These are phyloP conservation scores for Apamea sordens DNA, from an alignment of 2,888 invertebrate species.

Conservation along the genomic window DNA sequence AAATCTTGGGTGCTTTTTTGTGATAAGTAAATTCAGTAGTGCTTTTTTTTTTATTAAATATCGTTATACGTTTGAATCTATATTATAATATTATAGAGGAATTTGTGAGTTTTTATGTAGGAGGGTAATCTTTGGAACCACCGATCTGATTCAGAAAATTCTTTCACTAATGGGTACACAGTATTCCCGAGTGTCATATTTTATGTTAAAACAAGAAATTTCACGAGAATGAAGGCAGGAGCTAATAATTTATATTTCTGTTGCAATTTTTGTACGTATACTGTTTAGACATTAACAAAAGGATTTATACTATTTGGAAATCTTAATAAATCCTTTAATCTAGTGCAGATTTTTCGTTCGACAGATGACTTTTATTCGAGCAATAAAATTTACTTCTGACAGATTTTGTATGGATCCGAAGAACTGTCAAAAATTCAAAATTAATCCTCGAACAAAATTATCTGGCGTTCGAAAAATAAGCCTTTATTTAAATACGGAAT, in stretches of 20 bases:
- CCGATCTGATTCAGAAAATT: background rate
- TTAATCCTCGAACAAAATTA: no score
- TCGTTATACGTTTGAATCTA: background rate
- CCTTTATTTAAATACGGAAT: background rate
- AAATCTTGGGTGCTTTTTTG: background rate
- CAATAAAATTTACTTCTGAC: no score
- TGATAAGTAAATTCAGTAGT: background rate
- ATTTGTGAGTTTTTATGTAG: background rate
- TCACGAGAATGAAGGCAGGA: accelerated
- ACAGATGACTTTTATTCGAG: no score
- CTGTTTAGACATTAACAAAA: background rate
- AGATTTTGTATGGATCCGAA: no score
- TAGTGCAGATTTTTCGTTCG: no score
- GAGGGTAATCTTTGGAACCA: background rate
- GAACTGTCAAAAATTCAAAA: no score
- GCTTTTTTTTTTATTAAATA: background rate
- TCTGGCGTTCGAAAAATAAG: no score
- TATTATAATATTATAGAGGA: background rate
- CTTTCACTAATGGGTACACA: background rate
- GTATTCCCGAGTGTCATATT: no score
- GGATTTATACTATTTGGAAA: background rate
- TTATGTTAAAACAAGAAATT: no score
- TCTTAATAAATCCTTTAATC: background rate
- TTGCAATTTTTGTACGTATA: background rate
- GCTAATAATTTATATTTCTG: background rate